Evolutionary conservation across 2,113 vertebrate genomes (phyloP).

Genomic region (Callipepla squamata): DNA sequence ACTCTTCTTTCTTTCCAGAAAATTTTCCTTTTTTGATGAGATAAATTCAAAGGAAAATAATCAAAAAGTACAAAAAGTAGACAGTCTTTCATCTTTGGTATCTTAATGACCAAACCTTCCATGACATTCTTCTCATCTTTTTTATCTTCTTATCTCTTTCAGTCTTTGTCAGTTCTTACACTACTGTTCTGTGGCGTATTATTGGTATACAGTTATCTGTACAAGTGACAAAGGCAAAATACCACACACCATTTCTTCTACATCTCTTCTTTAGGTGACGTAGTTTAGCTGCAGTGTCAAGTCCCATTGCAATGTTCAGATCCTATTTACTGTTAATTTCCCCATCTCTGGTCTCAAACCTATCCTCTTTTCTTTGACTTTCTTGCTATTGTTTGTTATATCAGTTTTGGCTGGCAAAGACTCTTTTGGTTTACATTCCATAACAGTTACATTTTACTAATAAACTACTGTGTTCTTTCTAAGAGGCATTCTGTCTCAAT

Average conservation of each 20-base stretch:
- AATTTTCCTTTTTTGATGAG: not conserved
- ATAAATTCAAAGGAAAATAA: not conserved
- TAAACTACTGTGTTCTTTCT: not conserved
- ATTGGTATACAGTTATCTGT: not conserved
- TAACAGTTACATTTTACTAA: not conserved
- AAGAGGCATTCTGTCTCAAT: not conserved
- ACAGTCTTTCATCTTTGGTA: not conserved
- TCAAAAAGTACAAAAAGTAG: not conserved
- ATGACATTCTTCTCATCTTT: not conserved
- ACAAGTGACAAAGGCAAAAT: not conserved
- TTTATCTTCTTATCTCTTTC: not conserved
- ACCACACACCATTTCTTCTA: not conserved
- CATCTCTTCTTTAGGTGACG: not conserved
- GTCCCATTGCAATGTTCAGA: not conserved
- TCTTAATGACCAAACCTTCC: not conserved
- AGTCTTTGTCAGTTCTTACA: not conserved
- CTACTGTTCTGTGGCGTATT: not conserved
- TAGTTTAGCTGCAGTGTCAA: not conserved
- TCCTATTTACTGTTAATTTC: not conserved
- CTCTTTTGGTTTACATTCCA: not conserved
- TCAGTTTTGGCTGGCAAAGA: not conserved
- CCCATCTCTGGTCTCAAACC: not conserved
- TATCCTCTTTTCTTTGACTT: not conserved
- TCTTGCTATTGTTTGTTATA: not conserved
- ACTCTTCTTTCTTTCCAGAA: not conserved